Percentiles rank a stretch among this genome's conserved stretches.
These are phyloP conservation scores for Ceyx erithaca DNA, from an alignment of 2,797 vertebrate genomes.

Conservation along the genomic window DNA sequence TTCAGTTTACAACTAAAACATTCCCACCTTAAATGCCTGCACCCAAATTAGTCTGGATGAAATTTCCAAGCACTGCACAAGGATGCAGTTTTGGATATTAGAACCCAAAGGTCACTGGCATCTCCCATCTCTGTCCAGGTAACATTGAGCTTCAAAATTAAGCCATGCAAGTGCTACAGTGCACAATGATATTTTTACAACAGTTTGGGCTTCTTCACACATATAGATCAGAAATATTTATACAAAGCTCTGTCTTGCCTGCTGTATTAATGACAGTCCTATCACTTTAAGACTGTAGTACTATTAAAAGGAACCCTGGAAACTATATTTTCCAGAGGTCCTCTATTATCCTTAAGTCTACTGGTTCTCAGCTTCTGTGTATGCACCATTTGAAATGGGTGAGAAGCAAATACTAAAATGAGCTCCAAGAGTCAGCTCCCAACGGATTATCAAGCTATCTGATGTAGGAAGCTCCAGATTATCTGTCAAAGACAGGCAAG, in stretches of 20 bases:
- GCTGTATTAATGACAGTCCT: background rate
- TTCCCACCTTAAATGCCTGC: fast-evolving
- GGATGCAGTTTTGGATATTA: background rate
- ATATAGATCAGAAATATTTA: background rate
- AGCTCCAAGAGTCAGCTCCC: background rate
- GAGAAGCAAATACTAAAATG: background rate
- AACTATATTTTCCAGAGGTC: background rate
- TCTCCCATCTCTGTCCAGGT: fast-evolving
- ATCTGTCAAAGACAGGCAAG: background rate
- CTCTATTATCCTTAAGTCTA: background rate
- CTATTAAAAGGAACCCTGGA: too few relatives aligned
- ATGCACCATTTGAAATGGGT: background rate
- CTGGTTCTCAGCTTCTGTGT: background rate
- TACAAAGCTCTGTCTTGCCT: background rate
- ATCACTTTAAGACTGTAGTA: background rate
- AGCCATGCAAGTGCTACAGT: fast-evolving
- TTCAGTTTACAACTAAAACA: background rate
- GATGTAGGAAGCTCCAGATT: background rate
- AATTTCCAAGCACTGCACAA: background rate
- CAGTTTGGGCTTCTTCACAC: background rate
- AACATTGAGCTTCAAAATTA: background rate
- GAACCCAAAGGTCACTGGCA: background rate
- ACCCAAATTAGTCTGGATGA: background rate
- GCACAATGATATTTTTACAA: background rate
- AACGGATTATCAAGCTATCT: background rate